These are phyloP conservation scores for Gasterosteus aculeatus DNA, from an alignment of 2,113 vertebrate genomes.

Conservation along the genomic window DNA sequence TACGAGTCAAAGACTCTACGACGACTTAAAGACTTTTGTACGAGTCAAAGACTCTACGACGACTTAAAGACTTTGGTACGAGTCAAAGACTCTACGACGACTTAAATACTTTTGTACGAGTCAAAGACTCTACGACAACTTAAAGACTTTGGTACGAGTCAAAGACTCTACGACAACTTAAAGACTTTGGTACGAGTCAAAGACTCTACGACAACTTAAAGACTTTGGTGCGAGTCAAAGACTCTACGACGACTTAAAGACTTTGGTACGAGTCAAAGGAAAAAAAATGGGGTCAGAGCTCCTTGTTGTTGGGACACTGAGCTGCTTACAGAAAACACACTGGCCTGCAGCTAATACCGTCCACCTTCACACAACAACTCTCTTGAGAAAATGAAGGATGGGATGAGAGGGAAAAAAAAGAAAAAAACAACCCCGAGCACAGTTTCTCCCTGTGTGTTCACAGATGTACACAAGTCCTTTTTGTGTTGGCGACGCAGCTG, in stretches of 20 bases:
- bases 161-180: too few species aligned
- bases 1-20: background rate
- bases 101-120: too few species aligned
- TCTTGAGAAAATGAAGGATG: constrained; percentile 66
- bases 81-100: too few species aligned
- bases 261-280: constrained; percentile 5
- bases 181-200: too few species aligned
- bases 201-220: too few species aligned
- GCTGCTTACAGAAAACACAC: constrained; percentile 54
- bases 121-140: too few species aligned
- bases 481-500: constrained; percentile 75
- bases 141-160: too few species aligned
- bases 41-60: constrained; percentile 1
- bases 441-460: constrained; percentile 68
- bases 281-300: constrained; percentile 37
- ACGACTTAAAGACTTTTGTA: background rate
- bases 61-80: too few species aligned
- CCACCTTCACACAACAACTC: constrained; percentile 67
- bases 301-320: constrained; percentile 34
- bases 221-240: too few species aligned
- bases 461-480: constrained; percentile 70
- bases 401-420: constrained; percentile 22
- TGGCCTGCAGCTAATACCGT: constrained; percentile 59
- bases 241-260: too few species aligned
- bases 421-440: constrained; percentile 66